These are phyloP conservation scores for Hyperoplus immaculatus DNA, from an alignment of 2,797 vertebrate species.

Conservation along the genomic window DNA sequence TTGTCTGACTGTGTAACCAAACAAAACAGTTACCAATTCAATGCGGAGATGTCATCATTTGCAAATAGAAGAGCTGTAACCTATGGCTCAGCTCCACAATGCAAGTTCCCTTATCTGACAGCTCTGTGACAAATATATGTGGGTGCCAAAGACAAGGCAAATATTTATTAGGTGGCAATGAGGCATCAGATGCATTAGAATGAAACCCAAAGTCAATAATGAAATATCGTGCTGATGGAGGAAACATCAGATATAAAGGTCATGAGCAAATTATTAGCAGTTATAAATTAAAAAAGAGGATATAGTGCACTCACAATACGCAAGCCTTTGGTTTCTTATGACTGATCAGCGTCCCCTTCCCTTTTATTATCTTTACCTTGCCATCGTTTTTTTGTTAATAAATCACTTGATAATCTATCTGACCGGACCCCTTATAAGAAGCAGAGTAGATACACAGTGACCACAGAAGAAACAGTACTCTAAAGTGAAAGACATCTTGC, in stretches of 20 bases:
- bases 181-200: not conserved
- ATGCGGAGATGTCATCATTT: conserved; percentile 12
- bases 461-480: too few relatives aligned
- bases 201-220: conserved; percentile 53
- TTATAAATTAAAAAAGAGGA: conserved; percentile 64
- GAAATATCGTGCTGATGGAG: conserved; percentile 8
- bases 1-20: not conserved
- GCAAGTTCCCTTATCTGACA: conserved; percentile 46
- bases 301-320: not conserved
- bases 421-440: too few relatives aligned
- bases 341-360: too few relatives aligned
- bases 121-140: conserved; percentile 31
- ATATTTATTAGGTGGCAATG: conserved; percentile 58
- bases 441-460: too few relatives aligned
- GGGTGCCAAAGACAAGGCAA: conserved; percentile 15
- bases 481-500: not conserved
- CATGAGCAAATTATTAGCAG: conserved; percentile 32
- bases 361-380: too few relatives aligned
- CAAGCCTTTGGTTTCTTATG: conserved; percentile 40
- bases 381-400: too few relatives aligned
- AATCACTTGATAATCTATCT: too few relatives aligned
- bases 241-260: conserved; percentile 13
- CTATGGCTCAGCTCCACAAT: not conserved
- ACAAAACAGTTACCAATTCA: not conserved
- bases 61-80: conserved; percentile 8